phyloP scores from a whole-genome alignment of 2,888 invertebrate genomes.

The Ctenicera cuprea region DNA sequence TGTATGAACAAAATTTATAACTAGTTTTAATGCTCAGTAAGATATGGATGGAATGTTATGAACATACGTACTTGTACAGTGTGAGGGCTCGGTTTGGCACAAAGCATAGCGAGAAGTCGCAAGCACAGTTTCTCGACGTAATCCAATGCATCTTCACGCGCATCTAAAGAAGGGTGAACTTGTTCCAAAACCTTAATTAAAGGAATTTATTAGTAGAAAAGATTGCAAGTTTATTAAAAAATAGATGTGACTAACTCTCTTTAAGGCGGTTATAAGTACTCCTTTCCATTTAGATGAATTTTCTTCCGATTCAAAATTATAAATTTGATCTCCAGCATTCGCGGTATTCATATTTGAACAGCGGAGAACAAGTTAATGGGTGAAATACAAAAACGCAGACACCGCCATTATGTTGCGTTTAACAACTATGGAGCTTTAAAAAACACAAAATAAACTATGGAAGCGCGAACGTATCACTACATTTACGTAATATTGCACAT shows the following conservation, averaged over 20 bases:
- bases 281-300: slow-evolving; percentile 95
- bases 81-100: slow-evolving; percentile 88
- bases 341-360: slow-evolving; percentile 71
- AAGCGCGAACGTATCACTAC: slow-evolving; percentile 56
- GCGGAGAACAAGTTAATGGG: slow-evolving; percentile 51
- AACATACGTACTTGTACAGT: slow-evolving; percentile 79
- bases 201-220: slow-evolving; percentile 42
- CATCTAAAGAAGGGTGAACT: slow-evolving; percentile 90
- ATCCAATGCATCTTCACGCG: slow-evolving; percentile 91
- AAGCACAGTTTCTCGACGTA: slow-evolving; percentile 95
- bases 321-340: slow-evolving; percentile 74
- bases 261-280: slow-evolving; percentile 89
- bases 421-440: slow-evolving; percentile 51
- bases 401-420: slow-evolving; percentile 61
- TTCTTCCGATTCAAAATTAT: slow-evolving; percentile 92
- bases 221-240: not conserved
- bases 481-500: slow-evolving; percentile 67
- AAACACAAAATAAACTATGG: slow-evolving; percentile 60
- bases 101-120: slow-evolving; percentile 90
- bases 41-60: no score
- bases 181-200: slow-evolving; percentile 87
- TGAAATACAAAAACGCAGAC: slow-evolving; percentile 59
- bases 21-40: no score
- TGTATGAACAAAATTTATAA: no score
- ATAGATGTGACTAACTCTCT: slow-evolving; percentile 79